Evolutionary conservation across 2,113 vertebrate genomes (phyloP).

Genomic region (Neogale vison): DNA sequence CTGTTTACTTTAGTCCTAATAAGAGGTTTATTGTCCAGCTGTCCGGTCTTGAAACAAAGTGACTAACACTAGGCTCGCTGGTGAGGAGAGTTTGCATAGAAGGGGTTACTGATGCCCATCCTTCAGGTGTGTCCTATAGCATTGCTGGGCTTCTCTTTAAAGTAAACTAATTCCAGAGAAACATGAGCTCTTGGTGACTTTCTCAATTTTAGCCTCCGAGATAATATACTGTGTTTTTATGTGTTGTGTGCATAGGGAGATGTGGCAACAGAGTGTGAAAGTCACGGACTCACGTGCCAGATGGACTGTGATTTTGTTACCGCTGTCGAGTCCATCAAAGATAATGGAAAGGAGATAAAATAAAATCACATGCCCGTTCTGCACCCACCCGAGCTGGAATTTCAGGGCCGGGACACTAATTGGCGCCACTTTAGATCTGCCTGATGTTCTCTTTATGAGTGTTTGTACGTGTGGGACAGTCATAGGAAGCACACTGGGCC

Average conservation of each 20-base stretch:
- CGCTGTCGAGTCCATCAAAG: constrained; percentile 73
- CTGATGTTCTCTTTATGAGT: constrained; percentile 62
- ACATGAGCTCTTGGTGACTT: constrained; percentile 4
- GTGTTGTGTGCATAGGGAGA: constrained; percentile 50
- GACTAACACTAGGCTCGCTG: background rate
- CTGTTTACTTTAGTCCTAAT: background rate
- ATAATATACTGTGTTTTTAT: constrained; percentile 54
- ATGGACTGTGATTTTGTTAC: constrained; percentile 44
- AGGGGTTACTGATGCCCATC: background rate
- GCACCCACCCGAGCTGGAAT: constrained; percentile 26
- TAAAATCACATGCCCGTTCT: constrained; percentile 59
- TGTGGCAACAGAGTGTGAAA: constrained; percentile 73
- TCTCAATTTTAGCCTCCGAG: constrained; percentile 12
- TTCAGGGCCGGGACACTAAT: constrained; percentile 32
- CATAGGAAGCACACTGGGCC: background rate
- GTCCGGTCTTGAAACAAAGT: background rate
- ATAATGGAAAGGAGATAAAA: constrained; percentile 79
- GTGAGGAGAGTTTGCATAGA: background rate
- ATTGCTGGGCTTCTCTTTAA: background rate
- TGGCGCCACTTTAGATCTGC: constrained; percentile 39
- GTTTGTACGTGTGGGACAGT: background rate
- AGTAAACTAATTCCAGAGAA: background rate
- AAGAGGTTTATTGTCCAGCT: background rate
- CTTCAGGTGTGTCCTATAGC: background rate
- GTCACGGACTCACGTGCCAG: constrained; percentile 48